These are phyloP conservation scores for Amiota communis DNA, from an alignment of 2,888 invertebrate genomes.

Conservation along the genomic window DNA sequence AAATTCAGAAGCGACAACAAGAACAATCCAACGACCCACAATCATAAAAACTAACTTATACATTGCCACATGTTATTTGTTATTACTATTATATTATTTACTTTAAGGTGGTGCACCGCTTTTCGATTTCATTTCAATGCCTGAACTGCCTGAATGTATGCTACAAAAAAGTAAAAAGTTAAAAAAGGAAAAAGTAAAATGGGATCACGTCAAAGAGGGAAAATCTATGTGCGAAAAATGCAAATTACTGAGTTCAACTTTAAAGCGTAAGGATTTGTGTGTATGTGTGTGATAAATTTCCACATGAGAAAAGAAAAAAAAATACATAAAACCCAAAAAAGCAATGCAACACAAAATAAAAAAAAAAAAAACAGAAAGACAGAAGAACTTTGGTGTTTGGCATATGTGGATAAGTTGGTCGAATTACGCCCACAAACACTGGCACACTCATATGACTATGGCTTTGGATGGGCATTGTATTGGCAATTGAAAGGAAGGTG, in stretches of 20 bases:
- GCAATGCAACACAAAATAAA: no score
- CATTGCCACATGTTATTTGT: background rate
- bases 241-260: slow-evolving; percentile 47
- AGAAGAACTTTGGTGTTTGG: background rate
- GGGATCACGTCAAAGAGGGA: background rate
- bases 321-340: slow-evolving; percentile 29
- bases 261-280: slow-evolving; percentile 44
- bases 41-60: no score
- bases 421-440: slow-evolving; percentile 6
- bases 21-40: background rate
- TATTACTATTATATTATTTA: background rate
- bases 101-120: background rate
- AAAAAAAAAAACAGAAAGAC: no score
- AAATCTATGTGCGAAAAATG: slow-evolving; percentile 50
- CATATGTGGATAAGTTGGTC: background rate
- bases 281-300: slow-evolving; percentile 44
- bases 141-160: background rate
- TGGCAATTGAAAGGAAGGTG: slow-evolving; percentile 24
- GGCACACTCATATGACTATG: background rate
- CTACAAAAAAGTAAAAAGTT: background rate
- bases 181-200: slow-evolving; percentile 4
- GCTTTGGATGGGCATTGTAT: slow-evolving; percentile 18
- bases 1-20: slow-evolving; percentile 30
- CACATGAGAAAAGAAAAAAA: slow-evolving; percentile 24
- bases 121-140: background rate